phyloP scores from a whole-genome alignment of 2,888 invertebrate genomes.

The Euzetes globulus region DNA sequence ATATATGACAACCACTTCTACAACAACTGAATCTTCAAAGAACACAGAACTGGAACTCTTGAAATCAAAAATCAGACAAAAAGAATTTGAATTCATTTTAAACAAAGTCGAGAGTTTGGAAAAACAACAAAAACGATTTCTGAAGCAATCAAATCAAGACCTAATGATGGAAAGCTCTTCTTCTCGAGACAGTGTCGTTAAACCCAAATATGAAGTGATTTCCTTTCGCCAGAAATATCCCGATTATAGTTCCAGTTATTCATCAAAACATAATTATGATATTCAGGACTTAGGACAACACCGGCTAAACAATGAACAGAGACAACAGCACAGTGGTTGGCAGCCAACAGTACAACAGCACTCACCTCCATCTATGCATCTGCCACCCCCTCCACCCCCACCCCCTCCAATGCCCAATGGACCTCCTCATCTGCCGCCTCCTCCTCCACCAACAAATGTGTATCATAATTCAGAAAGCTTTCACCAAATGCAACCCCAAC shows the following conservation, averaged over 20 bases:
- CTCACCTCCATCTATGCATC: not conserved
- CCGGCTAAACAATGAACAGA: not conserved
- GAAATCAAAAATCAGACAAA: slow-evolving; percentile 34
- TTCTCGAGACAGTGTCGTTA: not conserved
- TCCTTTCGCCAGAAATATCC: not conserved
- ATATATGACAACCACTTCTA: not conserved
- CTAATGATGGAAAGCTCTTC: not conserved
- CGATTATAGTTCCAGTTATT: not conserved
- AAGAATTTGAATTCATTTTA: slow-evolving; percentile 30
- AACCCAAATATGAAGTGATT: not conserved
- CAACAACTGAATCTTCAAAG: slow-evolving; percentile 1
- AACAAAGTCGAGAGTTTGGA: slow-evolving; percentile 32
- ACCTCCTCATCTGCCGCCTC: slow-evolving; percentile 7
- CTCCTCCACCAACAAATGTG: not conserved
- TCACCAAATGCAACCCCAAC: not conserved
- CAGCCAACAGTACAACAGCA: not conserved
- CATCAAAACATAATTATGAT: slow-evolving; percentile 5
- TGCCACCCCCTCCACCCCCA: slow-evolving; percentile 30
- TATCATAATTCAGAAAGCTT: slow-evolving; percentile 12
- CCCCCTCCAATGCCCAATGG: not conserved
- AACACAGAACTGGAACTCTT: not conserved
- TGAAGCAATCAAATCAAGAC: not conserved
- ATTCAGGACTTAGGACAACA: not conserved
- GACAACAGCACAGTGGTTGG: not conserved
- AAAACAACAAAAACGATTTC: slow-evolving; percentile 24